Conservation (phyloP, 2,888 invertebrate genomes). For the Congeria kusceri region DNA sequence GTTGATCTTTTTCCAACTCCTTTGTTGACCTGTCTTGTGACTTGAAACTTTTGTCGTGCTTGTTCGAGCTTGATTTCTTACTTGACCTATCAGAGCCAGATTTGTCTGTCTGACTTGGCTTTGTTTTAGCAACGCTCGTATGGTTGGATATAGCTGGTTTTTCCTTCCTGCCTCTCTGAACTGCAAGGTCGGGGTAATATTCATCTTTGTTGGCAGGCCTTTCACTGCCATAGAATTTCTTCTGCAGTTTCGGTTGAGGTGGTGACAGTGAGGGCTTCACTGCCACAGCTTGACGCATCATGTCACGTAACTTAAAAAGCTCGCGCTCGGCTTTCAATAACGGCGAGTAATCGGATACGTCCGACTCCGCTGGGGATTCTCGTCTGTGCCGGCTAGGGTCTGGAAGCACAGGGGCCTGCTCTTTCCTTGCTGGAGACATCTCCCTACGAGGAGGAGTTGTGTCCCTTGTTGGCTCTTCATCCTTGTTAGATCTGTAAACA, state of each 20-base stretch:
- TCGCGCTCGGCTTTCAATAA: constrained; percentile 78
- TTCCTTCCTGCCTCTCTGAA: constrained; percentile 49
- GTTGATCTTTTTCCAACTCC: constrained; percentile 17
- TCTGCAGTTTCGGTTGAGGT: constrained; percentile 68
- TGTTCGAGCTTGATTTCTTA: constrained; percentile 32
- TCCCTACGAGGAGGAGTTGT: constrained; percentile 10
- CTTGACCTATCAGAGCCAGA: constrained; percentile 30
- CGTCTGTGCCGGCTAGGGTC: constrained; percentile 30
- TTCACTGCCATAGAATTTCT: constrained; percentile 78
- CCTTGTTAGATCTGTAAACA: not conserved
- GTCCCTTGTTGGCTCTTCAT: constrained; percentile 26
- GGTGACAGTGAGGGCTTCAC: constrained; percentile 55
- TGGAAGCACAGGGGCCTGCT: constrained; percentile 14
- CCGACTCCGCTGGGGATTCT: constrained; percentile 49
- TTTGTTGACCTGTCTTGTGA: constrained; percentile 24
- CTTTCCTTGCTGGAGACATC: constrained; percentile 32
- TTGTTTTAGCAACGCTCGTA: constrained; percentile 49
- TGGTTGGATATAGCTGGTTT: constrained; percentile 43
- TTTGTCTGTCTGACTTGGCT: constrained; percentile 34
- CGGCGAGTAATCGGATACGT: constrained; percentile 70
- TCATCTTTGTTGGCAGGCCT: constrained; percentile 50
- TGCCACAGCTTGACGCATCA: constrained; percentile 61
- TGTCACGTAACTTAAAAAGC: constrained; percentile 71
- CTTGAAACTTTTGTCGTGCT: constrained; percentile 27
- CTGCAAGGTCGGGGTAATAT: constrained; percentile 46